Percentiles rank a stretch among this genome's conserved stretches.
Conservation (phyloP, 2,797 vertebrate species). For the Sebastes matsubarae region DNA sequence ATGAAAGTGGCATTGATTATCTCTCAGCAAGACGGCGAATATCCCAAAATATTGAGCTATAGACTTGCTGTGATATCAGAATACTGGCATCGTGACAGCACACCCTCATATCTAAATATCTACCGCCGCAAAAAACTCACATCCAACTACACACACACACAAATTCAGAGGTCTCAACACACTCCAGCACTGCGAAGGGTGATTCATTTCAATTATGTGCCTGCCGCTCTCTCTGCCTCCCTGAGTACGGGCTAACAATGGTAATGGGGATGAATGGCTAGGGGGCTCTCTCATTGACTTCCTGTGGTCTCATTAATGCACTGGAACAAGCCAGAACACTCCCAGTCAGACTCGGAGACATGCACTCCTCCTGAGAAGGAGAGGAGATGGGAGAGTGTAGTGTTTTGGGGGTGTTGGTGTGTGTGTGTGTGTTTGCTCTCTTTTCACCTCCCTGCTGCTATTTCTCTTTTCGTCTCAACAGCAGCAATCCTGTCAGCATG, state of each 20-base stretch:
- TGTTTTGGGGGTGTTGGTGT: not conserved
- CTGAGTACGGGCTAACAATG: constrained; percentile 49
- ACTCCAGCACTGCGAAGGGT: constrained; percentile 30
- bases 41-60: not conserved
- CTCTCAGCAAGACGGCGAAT: not conserved
- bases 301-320: constrained; percentile 66
- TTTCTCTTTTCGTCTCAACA: not conserved
- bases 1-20: not conserved
- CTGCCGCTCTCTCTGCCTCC: constrained; percentile 43
- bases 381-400: not conserved
- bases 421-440: not conserved
- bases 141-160: not conserved
- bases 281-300: constrained; percentile 63
- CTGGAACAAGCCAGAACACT: constrained; percentile 51
- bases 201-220: constrained; percentile 67
- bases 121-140: not conserved
- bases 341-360: constrained; percentile 21
- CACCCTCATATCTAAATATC: not conserved
- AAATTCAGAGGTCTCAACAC: constrained; percentile 2
- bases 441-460: not conserved
- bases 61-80: not conserved
- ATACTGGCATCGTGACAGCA: not conserved
- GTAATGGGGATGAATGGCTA: constrained; percentile 70
- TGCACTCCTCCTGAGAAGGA: constrained; percentile 20
- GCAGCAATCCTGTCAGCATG: not conserved